These are phyloP conservation scores for Phrynocephalus vlangalii DNA, from an alignment of 2,797 vertebrate genomes.

Conservation along the genomic window DNA sequence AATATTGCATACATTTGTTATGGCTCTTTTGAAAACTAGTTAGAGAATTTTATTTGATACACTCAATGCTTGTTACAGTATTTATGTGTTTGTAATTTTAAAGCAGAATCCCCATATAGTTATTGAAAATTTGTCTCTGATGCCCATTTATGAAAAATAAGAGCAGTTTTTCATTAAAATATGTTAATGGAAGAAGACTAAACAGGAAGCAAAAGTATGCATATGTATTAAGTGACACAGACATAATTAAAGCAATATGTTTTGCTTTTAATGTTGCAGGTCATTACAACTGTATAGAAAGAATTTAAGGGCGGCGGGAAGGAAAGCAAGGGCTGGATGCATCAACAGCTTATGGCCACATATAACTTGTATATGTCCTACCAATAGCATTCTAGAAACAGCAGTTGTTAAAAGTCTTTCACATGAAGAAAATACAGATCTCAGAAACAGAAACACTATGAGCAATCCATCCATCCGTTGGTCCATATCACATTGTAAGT, in stretches of 20 bases:
- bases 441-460: background rate
- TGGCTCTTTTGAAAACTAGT: slow-evolving; percentile 19
- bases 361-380: background rate
- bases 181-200: slow-evolving; percentile 7
- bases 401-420: background rate
- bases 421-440: background rate
- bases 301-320: background rate
- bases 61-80: background rate
- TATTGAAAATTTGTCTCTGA: slow-evolving; percentile 16
- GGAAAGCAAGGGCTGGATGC: background rate
- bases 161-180: background rate
- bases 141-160: background rate
- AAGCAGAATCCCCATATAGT: slow-evolving; percentile 3
- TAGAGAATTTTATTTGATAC: slow-evolving; percentile 17
- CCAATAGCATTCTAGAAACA: background rate
- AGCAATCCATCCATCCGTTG: too few species aligned
- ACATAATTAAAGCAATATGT: slow-evolving; percentile 32
- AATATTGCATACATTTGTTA: slow-evolving; percentile 26
- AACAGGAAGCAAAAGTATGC: background rate
- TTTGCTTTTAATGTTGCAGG: slow-evolving; percentile 23
- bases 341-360: background rate
- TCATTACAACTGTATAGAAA: background rate
- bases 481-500: too few species aligned
- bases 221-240: slow-evolving; percentile 16
- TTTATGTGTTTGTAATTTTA: slow-evolving; percentile 18